A percentile compares a stretch with the other conserved stretches of the same genome.
Evolutionary conservation across 2,888 invertebrate genomes (phyloP).

Genomic region (Drepana falcataria): DNA sequence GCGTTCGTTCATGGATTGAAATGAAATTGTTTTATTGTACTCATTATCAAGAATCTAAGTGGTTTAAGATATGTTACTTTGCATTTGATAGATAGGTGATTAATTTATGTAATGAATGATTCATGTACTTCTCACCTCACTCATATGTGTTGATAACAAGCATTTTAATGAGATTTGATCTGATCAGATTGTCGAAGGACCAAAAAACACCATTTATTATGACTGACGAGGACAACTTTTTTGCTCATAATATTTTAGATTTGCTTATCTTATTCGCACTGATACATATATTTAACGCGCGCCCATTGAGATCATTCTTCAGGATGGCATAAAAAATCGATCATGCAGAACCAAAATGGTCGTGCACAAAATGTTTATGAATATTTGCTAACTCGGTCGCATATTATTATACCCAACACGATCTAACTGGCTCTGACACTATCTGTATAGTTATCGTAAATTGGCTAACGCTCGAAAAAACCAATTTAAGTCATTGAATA

Average conservation of each 20-base stretch:
- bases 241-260: neutral
- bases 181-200: neutral
- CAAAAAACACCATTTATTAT: neutral
- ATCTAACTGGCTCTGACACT: conserved; percentile 37
- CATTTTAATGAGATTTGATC: neutral
- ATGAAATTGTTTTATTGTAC: neutral
- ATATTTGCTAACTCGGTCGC: conserved; percentile 12
- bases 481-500: conserved; percentile 48
- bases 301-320: neutral
- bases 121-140: neutral
- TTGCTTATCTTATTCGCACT: neutral
- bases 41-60: neutral
- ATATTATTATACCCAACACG: conserved; percentile 13
- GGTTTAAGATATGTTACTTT: neutral
- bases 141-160: neutral
- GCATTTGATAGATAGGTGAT: neutral
- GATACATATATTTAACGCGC: neutral
- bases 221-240: neutral
- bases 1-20: too few relatives aligned
- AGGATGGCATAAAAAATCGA: conserved; percentile 1
- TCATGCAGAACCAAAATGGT: conserved; percentile 2
- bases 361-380: conserved; percentile 9
- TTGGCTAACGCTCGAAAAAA: conserved; percentile 53
- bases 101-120: neutral
- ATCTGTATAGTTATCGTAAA: conserved; percentile 49